A percentile compares a stretch with the other conserved stretches of the same genome.
Evolutionary conservation across 1,140 invertebrate species (phyloP).

Genomic region (Pseudomyrmex dendroicus): DNA sequence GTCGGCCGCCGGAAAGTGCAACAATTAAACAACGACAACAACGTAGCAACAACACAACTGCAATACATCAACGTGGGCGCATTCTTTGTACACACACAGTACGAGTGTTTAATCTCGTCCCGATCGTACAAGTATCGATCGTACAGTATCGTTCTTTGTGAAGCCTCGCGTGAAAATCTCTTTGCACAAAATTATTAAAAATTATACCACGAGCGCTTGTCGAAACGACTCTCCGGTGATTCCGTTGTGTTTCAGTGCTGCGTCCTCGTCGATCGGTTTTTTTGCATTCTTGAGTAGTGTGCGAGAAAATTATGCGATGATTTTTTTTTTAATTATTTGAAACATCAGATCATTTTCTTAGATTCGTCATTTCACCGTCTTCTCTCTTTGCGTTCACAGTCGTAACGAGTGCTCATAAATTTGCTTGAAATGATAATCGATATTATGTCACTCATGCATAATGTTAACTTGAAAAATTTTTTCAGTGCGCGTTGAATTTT

Average conservation of each 20-base stretch:
- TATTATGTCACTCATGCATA: not conserved
- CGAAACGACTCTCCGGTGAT: conserved; percentile 24
- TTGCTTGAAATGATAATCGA: too few relatives aligned
- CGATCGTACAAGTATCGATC: not conserved
- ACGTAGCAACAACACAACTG: not conserved
- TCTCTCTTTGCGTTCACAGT: not conserved
- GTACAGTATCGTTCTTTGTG: conserved; percentile 35
- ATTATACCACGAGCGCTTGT: not conserved
- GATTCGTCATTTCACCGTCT: not conserved
- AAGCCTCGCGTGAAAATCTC: not conserved
- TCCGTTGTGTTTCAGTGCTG: conserved; percentile 12
- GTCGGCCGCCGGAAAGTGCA: conserved; percentile 73
- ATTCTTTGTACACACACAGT: conserved; percentile 45
- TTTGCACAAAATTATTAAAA: not conserved
- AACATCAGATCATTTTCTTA: too few relatives aligned
- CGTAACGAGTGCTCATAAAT: too few relatives aligned
- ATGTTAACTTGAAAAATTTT: conserved; percentile 39
- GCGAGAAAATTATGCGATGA: too few relatives aligned
- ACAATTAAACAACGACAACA: conserved; percentile 48
- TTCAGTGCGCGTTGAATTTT: conserved; percentile 47
- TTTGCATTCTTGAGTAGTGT: not conserved
- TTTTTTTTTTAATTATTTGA: too few relatives aligned
- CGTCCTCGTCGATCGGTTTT: not conserved
- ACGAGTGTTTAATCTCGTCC: conserved; percentile 18
- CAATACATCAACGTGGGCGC: not conserved